A percentile compares a stretch with the other conserved stretches of the same genome.
Evolutionary conservation across 2,797 vertebrate genomes (phyloP).

Genomic region (Gambelia wislizenii): DNA sequence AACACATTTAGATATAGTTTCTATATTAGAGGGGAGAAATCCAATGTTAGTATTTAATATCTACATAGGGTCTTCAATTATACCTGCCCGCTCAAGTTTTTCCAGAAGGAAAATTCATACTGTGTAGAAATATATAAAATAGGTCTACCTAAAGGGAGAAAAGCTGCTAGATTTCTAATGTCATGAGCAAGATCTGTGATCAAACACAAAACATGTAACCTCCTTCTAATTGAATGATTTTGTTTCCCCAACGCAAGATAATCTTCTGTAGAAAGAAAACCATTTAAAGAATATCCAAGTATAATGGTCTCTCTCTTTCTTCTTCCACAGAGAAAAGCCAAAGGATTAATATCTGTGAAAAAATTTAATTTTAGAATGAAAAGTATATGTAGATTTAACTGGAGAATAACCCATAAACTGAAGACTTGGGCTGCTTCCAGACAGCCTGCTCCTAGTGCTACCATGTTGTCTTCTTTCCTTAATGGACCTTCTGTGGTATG

Average conservation of each 20-base stretch:
- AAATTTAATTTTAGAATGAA: neutral
- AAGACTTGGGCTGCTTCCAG: neutral
- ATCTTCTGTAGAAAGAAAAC: neutral
- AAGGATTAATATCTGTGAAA: neutral
- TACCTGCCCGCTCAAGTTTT: neutral
- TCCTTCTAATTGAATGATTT: neutral
- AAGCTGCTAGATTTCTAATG: neutral
- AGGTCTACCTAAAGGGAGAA: neutral
- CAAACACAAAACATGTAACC: neutral
- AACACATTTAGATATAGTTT: accelerated
- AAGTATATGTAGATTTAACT: neutral
- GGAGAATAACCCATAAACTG: neutral
- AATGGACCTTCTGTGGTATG: neutral
- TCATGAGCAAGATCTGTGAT: neutral
- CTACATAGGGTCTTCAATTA: neutral
- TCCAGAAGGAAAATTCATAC: neutral
- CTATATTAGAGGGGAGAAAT: slow-evolving; percentile 19
- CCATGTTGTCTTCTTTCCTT: neutral
- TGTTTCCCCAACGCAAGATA: neutral
- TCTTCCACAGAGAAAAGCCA: neutral
- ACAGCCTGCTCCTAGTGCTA: neutral
- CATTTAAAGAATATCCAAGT: neutral
- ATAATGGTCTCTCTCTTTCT: neutral
- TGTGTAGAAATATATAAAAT: neutral
- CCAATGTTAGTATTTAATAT: neutral